Conservation (phyloP, 1,140 invertebrate genomes). For the Ooceraea biroi region DNA sequence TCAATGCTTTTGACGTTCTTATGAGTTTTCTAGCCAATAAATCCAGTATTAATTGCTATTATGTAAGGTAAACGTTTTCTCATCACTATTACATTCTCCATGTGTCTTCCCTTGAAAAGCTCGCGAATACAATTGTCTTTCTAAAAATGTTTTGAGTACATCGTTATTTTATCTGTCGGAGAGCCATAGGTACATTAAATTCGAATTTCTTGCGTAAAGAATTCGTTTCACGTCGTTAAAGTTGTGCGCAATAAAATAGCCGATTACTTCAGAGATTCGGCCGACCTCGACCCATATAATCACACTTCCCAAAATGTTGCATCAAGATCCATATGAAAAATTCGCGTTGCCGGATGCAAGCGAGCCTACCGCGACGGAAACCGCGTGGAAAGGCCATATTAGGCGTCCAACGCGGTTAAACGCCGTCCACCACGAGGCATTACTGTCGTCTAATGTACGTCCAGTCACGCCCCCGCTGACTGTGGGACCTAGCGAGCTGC, state of each 20-base stretch:
- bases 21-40: too few species aligned
- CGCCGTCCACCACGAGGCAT: constrained; percentile 50
- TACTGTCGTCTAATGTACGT: constrained; percentile 70
- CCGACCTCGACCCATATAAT: neutral
- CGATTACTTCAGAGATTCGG: neutral
- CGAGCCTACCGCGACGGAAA: neutral
- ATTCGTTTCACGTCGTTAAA: too few species aligned
- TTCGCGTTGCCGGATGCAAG: neutral
- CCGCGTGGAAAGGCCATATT: constrained; percentile 49
- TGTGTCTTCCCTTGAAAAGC: too few species aligned
- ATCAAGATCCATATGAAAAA: neutral
- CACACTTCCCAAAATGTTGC: neutral
- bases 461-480: constrained; percentile 78
- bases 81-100: too few species aligned
- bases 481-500: constrained; percentile 30
- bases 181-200: too few species aligned
- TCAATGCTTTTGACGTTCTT: too few species aligned
- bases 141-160: too few species aligned
- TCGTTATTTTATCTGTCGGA: too few species aligned
- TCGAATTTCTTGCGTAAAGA: too few species aligned
- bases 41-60: too few species aligned
- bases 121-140: too few species aligned
- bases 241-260: neutral
- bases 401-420: constrained; percentile 53
- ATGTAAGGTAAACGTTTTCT: too few species aligned